A percentile compares a stretch with the other conserved stretches of the same genome.
Evolutionary conservation across 2,888 invertebrate species (phyloP).

Genomic region (Caenorhabditis uteleia): DNA sequence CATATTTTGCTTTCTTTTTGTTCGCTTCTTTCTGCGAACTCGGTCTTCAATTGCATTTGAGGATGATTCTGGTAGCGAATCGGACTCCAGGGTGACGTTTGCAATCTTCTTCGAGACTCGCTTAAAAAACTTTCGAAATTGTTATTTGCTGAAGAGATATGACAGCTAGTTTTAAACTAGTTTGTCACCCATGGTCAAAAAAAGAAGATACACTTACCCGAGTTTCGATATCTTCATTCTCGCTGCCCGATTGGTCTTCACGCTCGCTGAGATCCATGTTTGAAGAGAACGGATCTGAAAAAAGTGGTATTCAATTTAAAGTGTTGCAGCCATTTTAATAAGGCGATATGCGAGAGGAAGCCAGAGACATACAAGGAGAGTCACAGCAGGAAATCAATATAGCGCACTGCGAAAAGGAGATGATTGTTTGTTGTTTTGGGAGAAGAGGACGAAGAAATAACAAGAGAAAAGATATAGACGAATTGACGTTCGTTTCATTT

Average conservation of each 20-base stretch:
- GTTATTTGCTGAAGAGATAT: not conserved
- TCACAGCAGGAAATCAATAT: too few relatives aligned
- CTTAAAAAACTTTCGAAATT: slow-evolving; percentile 6
- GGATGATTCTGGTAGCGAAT: slow-evolving; percentile 47
- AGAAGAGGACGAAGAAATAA: too few relatives aligned
- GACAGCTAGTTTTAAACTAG: not conserved
- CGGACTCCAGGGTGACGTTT: slow-evolving; percentile 52
- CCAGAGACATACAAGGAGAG: too few relatives aligned
- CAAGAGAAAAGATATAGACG: too few relatives aligned
- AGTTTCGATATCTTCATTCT: slow-evolving; percentile 25
- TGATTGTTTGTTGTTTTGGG: too few relatives aligned
- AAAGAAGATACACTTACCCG: too few relatives aligned
- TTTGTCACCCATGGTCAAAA: too few relatives aligned
- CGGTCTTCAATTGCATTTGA: slow-evolving; percentile 19
- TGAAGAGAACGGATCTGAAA: not conserved
- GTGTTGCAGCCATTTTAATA: too few relatives aligned
- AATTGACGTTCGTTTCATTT: too few relatives aligned
- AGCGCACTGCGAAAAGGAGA: too few relatives aligned
- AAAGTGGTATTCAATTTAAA: too few relatives aligned
- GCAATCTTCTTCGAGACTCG: slow-evolving; percentile 40
- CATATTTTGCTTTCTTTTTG: slow-evolving; percentile 24
- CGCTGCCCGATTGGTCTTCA: slow-evolving; percentile 31
- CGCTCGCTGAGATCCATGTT: slow-evolving; percentile 38
- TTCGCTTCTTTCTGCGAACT: slow-evolving; percentile 24
- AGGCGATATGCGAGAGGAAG: too few relatives aligned